These are phyloP conservation scores for Trypoxylus dichotomus DNA, from an alignment of 1,140 invertebrate species.

Conservation along the genomic window DNA sequence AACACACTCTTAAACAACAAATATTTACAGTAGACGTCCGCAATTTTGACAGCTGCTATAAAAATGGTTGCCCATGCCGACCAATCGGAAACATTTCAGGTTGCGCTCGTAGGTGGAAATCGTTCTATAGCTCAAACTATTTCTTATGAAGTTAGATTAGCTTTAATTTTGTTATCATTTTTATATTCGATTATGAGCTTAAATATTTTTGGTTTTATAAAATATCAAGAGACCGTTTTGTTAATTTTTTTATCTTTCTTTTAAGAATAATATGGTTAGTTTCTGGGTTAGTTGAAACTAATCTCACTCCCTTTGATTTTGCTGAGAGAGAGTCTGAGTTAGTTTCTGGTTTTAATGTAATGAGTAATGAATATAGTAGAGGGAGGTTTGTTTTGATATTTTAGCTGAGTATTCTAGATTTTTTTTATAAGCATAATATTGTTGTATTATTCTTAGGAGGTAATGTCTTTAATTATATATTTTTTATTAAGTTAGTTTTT, in stretches of 20 bases:
- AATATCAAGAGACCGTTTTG: conserved; percentile 53
- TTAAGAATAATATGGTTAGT: conserved; percentile 60
- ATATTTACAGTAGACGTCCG: too few relatives aligned
- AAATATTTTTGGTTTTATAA: too few relatives aligned
- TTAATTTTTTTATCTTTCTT: conserved; percentile 58
- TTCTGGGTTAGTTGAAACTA: conserved; percentile 68
- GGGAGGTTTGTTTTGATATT: conserved; percentile 68
- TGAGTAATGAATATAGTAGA: conserved; percentile 71
- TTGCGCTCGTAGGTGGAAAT: conserved; percentile 46
- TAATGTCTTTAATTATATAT: conserved; percentile 53
- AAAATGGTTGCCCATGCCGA: too few relatives aligned
- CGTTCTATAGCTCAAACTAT: conserved; percentile 60
- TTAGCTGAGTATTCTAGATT: too few relatives aligned
- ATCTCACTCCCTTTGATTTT: conserved; percentile 79
- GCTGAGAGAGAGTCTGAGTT: conserved; percentile 73
- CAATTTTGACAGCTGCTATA: too few relatives aligned
- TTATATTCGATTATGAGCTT: conserved; percentile 53
- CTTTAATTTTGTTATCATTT: conserved; percentile 59
- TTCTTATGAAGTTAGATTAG: conserved; percentile 69
- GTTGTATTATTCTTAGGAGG: conserved; percentile 57
- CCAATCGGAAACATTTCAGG: too few relatives aligned
- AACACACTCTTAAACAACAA: too few relatives aligned
- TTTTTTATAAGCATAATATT: too few relatives aligned
- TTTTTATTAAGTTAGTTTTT: conserved; percentile 58
- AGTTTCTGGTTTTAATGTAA: conserved; percentile 76